Base-by-base conservation (phyloP, 2,888 invertebrate species). In the Dynastes maya region DNA sequence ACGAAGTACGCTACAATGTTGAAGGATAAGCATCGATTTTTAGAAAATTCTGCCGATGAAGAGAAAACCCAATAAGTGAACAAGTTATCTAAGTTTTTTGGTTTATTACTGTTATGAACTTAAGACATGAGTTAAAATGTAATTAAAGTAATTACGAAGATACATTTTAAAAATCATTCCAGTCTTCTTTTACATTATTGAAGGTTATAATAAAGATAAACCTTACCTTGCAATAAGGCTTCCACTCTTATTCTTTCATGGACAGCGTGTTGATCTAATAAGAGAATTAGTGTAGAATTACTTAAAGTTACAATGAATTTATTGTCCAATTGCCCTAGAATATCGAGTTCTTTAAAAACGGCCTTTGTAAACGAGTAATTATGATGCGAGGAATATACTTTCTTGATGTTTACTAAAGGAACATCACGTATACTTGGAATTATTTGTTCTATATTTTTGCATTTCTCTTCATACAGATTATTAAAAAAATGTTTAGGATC, bases 241-340 rank as follows among this genome's bases (percentile, higher is more conserved):
- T 97, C 97, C 65, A 97, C 90, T 80, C 94, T 90, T 80, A 97
- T 92, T 86, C 97, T 91, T 89, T 97, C 97, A 87, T 96, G 94
- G 40, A 95, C 94, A 61, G 97, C 97, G 89, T 97, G 97, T 88
- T 97, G 97, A 89, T 97, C 97, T 87, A 97, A 94, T 49, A 95
- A 84, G 49, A 94, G 90, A 27, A 96, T 85, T 78, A 91, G 88
- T 82, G 90, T 88, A 76, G 87, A 85, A 81, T 89, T 86, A 71
- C 88, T 86, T 49, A 86, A 87, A 77, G 91, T 90, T 29, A 91
- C 91, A 82, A 95, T 94, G 83, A 94, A 94, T 88, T 95, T 95
- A 49, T 89, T 89, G 87, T 96, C 96, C 22, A 95, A 89, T 90
- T 96, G 96, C 22, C 93, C 92, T 61, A 96, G 87, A 40, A 92